Evolutionary conservation across 2,797 vertebrate species (phyloP).

Genomic region (Squalus acanthias): DNA sequence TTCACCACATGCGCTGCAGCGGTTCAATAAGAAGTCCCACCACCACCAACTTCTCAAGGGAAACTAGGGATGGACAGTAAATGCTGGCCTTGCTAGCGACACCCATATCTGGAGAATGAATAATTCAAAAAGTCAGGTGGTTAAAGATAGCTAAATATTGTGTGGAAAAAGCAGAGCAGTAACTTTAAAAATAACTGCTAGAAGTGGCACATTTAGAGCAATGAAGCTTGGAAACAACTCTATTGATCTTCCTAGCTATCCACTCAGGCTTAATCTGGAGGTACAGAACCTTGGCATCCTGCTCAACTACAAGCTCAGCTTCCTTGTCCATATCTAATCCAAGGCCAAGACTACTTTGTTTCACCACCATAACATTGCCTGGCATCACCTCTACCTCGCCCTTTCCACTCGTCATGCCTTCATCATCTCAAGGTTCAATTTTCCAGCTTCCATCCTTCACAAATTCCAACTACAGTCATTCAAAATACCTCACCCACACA

Average conservation of each 20-base stretch:
- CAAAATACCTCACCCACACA: no score
- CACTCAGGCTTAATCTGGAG: not conserved
- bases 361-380: not conserved
- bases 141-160: not conserved
- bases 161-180: not conserved
- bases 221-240: not conserved
- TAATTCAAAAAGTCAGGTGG: not conserved
- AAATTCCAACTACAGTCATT: no score
- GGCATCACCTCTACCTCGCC: not conserved
- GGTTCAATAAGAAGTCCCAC: not conserved
- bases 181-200: not conserved
- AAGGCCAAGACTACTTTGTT: not conserved
- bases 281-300: not conserved
- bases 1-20: no score
- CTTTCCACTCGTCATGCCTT: not conserved
- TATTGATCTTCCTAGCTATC: not conserved
- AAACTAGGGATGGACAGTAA: not conserved
- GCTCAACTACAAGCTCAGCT: not conserved
- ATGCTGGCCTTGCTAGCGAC: not conserved
- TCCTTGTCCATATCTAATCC: not conserved
- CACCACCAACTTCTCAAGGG: no score
- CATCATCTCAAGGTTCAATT: not conserved
- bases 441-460: not conserved
- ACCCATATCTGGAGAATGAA: not conserved
- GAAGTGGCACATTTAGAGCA: not conserved